Conservation (phyloP, 1,140 invertebrate species). For the Rhyacophila brunnea region DNA sequence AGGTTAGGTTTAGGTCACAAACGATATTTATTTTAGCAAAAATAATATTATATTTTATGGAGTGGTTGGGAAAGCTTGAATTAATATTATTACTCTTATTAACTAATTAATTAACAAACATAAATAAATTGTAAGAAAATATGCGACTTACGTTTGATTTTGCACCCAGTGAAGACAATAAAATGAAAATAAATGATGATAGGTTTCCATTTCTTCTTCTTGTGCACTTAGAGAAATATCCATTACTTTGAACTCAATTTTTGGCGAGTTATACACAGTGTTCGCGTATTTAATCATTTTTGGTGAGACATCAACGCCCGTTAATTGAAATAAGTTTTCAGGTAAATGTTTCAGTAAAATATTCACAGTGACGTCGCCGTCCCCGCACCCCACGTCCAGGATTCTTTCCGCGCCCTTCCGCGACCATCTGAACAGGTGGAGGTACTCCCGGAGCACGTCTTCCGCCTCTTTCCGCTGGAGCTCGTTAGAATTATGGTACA, state of each 20-base stretch:
- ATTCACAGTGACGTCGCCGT: constrained; percentile 69
- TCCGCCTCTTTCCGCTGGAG: constrained; percentile 68
- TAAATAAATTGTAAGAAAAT: too few relatives aligned
- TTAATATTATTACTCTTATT: too few relatives aligned
- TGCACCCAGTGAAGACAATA: constrained; percentile 82
- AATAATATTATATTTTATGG: neutral
- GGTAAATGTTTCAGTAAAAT: constrained; percentile 68
- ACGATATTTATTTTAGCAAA: neutral
- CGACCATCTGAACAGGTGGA: constrained; percentile 59
- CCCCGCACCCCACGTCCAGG: constrained; percentile 78
- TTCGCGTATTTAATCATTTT: constrained; percentile 70
- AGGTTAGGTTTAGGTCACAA: too few relatives aligned
- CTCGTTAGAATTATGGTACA: constrained; percentile 63
- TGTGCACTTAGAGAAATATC: constrained; percentile 62
- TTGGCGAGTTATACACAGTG: constrained; percentile 48
- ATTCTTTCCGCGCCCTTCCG: constrained; percentile 54
- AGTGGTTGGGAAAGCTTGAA: too few relatives aligned
- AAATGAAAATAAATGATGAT: constrained; percentile 75
- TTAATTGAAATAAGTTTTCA: constrained; percentile 45
- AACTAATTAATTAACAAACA: too few relatives aligned
- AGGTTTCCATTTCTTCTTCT: constrained; percentile 53
- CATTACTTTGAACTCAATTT: constrained; percentile 61
- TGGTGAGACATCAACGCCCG: constrained; percentile 69
- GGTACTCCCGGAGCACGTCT: constrained; percentile 66
- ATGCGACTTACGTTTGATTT: constrained; percentile 68